Evolutionary conservation across 2,113 vertebrate genomes (phyloP), one percentile per base, ranked within the genome.

Genomic region (Agelaius tricolor): DNA sequence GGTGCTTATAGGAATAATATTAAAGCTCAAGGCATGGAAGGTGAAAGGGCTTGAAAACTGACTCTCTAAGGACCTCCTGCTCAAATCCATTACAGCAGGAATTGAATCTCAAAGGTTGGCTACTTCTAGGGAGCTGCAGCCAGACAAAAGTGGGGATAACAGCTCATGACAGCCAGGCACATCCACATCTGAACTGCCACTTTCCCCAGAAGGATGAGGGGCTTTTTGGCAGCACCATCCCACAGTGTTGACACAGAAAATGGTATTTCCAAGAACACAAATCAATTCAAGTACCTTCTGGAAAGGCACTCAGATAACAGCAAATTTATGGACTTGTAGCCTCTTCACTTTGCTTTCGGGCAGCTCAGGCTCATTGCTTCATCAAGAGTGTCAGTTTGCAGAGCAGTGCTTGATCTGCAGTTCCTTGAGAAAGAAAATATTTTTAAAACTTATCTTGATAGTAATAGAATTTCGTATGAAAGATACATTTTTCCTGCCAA

Each of bases 391-490:
- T 92, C 68, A 46, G 86, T 51, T 95, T 95, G 77, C 92, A 93
- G 61, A 52, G 65, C 76, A 66, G 19, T 16, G 57, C 69, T 92
- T 57, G 61, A 82, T 81, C 89, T 87, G 75, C 84, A 87, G 80
- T 94, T 92, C 77, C 62, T 54, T 44, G 52, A 90, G 67, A 92
- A 95, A 43, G 66, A 92, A 94, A 95, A 90, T 84, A 91, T 93
- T 96, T 94, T 79, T 22, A 27, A 93, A 94, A 93, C 83, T 97
- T 97, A 97, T 96, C 96, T 97, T 84, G 89, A 94, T 94, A 92
- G 76, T 75, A 65, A 81, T 27, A 97, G 94, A 94, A 97, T 95
- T 97, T 96, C 91, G 63, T 91, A 68, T 89, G 93, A 96, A 95
- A 94, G 91, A 97, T 78, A 89, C 61, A 37, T 78, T 94, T 97